These are phyloP conservation scores for Nyctibius bracteatus DNA, from an alignment of 2,113 vertebrate species.

Conservation along the genomic window DNA sequence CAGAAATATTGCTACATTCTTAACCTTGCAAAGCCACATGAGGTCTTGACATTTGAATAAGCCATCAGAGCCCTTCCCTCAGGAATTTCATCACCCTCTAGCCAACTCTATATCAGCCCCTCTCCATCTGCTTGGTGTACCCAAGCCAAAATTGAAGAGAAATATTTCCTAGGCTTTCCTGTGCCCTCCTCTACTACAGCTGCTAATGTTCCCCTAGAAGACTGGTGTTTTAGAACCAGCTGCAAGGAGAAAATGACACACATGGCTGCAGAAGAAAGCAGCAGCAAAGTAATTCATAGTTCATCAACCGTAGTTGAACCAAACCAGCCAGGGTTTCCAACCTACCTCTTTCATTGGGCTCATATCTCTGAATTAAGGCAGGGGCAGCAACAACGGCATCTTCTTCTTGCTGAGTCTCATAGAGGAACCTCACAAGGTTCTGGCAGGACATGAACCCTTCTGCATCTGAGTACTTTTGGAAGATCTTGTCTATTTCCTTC, in stretches of 20 bases:
- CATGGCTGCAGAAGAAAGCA: background rate
- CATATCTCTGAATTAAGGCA: slow-evolving; percentile 87
- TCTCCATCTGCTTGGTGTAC: background rate
- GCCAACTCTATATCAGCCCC: background rate
- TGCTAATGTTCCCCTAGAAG: background rate
- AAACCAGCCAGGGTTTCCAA: background rate
- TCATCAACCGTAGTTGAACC: background rate
- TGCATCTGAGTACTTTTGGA: slow-evolving; percentile 59
- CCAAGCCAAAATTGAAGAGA: background rate
- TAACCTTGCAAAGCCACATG: background rate
- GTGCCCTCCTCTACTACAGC: background rate
- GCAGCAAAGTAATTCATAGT: background rate
- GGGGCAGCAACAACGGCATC: slow-evolving; percentile 68
- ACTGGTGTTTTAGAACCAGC: background rate
- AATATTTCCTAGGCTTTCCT: background rate
- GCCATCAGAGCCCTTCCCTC: background rate
- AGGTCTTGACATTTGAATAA: background rate
- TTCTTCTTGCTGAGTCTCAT: slow-evolving; percentile 82
- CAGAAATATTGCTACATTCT: background rate
- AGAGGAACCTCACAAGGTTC: slow-evolving; percentile 81
- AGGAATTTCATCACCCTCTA: background rate
- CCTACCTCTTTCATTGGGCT: slow-evolving; percentile 83
- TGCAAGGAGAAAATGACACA: background rate
- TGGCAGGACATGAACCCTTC: slow-evolving; percentile 75
- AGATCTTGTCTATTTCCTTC: slow-evolving; percentile 85